Percentiles rank a stretch among this genome's conserved stretches.
phyloP scores from a whole-genome alignment of 2,888 invertebrate genomes.

The Polydrusus pterygomalis region DNA sequence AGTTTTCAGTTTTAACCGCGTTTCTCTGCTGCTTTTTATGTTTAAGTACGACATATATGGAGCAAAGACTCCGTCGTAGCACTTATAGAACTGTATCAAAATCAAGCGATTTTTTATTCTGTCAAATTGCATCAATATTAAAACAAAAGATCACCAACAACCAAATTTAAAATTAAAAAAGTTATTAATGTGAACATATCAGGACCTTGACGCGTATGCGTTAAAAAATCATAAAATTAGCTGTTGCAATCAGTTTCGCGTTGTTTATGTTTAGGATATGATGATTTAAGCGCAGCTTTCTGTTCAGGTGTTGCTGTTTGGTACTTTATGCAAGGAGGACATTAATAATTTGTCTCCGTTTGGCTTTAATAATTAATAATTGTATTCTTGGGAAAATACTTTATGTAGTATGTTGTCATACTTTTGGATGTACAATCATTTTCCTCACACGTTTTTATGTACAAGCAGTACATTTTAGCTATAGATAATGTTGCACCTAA shows the following conservation, averaged over 20 bases:
- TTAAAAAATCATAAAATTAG: no score
- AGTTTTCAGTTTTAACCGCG: no score
- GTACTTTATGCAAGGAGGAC: slow-evolving; percentile 19
- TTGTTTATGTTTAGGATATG: slow-evolving; percentile 17
- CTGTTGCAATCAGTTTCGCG: slow-evolving; percentile 22
- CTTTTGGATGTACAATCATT: slow-evolving; percentile 13
- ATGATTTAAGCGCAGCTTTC: slow-evolving; percentile 16
- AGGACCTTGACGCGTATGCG: no score
- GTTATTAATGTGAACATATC: no score
- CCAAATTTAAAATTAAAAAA: no score
- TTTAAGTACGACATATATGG: no score
- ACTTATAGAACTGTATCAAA: no score
- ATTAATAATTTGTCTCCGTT: slow-evolving; percentile 14
- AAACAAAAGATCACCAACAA: no score
- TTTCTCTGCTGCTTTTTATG: no score
- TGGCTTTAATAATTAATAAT: slow-evolving; percentile 11
- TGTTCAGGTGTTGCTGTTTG: slow-evolving; percentile 23
- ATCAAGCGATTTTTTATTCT: no score
- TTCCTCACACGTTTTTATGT: slow-evolving; percentile 19
- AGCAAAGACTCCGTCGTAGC: no score
- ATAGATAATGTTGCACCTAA: slow-evolving; percentile 31
- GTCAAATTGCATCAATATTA: no score
- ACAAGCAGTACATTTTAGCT: slow-evolving; percentile 32
- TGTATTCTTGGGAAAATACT: slow-evolving; percentile 25
- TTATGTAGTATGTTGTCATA: slow-evolving; percentile 23